phyloP scores from a whole-genome alignment of 2,888 invertebrate genomes.

The Boloria euphrosyne region DNA sequence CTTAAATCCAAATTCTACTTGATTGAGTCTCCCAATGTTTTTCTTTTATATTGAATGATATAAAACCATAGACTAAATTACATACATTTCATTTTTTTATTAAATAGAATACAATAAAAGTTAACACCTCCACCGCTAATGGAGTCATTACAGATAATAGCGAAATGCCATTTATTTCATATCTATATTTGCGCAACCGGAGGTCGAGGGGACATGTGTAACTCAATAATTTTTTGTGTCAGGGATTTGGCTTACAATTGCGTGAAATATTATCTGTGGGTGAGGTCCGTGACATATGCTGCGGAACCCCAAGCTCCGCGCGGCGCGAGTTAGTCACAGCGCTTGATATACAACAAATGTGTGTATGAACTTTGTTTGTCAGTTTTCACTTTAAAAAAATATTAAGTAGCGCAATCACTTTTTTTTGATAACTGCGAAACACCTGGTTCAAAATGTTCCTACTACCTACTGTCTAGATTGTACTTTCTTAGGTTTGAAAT shows the following conservation, averaged over 20 bases:
- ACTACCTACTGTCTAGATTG: no score
- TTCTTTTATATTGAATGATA: no score
- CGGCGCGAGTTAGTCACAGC: constrained; percentile 38
- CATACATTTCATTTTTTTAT: constrained; percentile 15
- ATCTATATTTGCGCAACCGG: constrained; percentile 72
- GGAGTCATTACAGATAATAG: constrained; percentile 68
- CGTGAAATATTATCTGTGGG: constrained; percentile 70
- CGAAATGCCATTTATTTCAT: constrained; percentile 66
- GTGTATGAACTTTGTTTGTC: constrained; percentile 2
- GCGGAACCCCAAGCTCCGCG: constrained; percentile 49
- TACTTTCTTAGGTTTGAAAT: no score
- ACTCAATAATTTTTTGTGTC: constrained; percentile 67
- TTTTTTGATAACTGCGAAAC: no score
- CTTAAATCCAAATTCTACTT: no score
- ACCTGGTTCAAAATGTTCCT: no score
- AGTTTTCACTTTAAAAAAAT: no score
- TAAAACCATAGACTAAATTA: constrained; percentile 26
- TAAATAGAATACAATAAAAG: constrained; percentile 44
- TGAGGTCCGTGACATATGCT: constrained; percentile 57
- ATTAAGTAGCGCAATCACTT: no score
- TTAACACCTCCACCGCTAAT: constrained; percentile 59
- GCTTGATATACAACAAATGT: constrained; percentile 34
- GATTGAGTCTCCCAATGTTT: no score
- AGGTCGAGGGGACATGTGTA: constrained; percentile 64
- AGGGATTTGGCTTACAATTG: constrained; percentile 70